phyloP scores from a whole-genome alignment of 1,140 invertebrate genomes.

The Polypedilum pembai region DNA sequence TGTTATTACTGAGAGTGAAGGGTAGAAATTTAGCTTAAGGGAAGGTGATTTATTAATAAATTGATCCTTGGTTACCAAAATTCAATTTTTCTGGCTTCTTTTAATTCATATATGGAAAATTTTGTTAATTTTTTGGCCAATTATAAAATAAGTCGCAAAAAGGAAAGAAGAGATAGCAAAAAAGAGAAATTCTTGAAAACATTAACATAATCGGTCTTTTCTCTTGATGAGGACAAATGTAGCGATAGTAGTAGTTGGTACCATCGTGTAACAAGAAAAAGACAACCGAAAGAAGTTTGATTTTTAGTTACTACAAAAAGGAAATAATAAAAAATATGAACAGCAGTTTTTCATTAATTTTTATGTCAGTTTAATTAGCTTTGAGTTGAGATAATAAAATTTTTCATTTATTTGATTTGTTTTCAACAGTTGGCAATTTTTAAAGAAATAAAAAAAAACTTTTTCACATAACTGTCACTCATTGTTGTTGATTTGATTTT shows the following conservation, averaged over 20 bases:
- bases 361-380: neutral
- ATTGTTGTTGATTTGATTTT: too few species aligned
- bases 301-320: too few species aligned
- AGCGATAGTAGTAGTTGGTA: neutral
- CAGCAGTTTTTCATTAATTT: constrained; percentile 26
- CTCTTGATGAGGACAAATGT: neutral
- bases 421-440: too few species aligned
- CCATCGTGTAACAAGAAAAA: constrained; percentile 24
- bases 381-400: neutral
- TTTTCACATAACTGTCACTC: too few species aligned
- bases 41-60: too few species aligned
- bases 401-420: too few species aligned
- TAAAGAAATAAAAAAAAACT: too few species aligned
- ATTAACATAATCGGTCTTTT: constrained; percentile 23
- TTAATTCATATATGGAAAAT: neutral
- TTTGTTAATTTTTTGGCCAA: neutral
- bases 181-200: constrained; percentile 5
- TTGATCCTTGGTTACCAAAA: too few species aligned
- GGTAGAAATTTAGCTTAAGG: too few species aligned
- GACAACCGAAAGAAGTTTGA: neutral
- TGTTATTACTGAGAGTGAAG: too few species aligned
- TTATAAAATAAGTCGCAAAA: neutral
- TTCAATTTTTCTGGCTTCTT: neutral
- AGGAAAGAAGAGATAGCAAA: neutral
- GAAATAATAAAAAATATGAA: neutral